Percentiles rank a stretch among this genome's conserved stretches.
Evolutionary conservation across 1,140 invertebrate genomes (phyloP).

Genomic region (Drosophila busckii): DNA sequence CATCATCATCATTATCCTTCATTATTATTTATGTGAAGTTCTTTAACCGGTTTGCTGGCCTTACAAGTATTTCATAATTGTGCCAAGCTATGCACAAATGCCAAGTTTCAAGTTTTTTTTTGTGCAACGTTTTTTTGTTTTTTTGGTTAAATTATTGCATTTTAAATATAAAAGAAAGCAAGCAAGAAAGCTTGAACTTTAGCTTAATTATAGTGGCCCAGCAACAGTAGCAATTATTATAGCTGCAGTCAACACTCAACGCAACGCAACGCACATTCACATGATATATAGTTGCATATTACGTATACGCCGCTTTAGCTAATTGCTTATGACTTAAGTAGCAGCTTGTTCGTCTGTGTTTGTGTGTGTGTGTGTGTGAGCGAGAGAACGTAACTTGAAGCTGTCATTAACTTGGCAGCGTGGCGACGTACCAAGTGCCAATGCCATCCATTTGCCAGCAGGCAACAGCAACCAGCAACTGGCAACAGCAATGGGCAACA

Average conservation of each 20-base stretch:
- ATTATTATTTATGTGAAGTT: conserved; percentile 61
- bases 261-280: conserved; percentile 16
- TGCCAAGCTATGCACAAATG: conserved; percentile 62
- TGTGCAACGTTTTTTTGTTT: conserved; percentile 33
- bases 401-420: conserved; percentile 67
- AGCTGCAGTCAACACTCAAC: conserved; percentile 64
- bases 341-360: conserved; percentile 6
- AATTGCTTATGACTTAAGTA: conserved; percentile 28
- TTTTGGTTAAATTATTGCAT: conserved; percentile 61
- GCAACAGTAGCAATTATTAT: conserved; percentile 73
- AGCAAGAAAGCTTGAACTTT: conserved; percentile 44
- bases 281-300: conserved; percentile 43
- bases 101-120: conserved; percentile 11
- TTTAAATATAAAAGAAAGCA: conserved; percentile 31
- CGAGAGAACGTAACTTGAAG: conserved; percentile 55
- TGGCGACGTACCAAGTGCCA: conserved; percentile 40
- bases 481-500: too few species aligned
- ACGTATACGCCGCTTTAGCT: conserved; percentile 38
- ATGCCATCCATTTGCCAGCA: conserved; percentile 26
- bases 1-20: conserved; percentile 77
- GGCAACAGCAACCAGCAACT: too few species aligned
- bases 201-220: conserved; percentile 70
- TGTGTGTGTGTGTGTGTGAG: background rate
- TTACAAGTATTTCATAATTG: conserved; percentile 76
- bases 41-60: conserved; percentile 46